These are phyloP conservation scores for Bombus waltoni DNA, from an alignment of 1,140 invertebrate species.

Conservation along the genomic window DNA sequence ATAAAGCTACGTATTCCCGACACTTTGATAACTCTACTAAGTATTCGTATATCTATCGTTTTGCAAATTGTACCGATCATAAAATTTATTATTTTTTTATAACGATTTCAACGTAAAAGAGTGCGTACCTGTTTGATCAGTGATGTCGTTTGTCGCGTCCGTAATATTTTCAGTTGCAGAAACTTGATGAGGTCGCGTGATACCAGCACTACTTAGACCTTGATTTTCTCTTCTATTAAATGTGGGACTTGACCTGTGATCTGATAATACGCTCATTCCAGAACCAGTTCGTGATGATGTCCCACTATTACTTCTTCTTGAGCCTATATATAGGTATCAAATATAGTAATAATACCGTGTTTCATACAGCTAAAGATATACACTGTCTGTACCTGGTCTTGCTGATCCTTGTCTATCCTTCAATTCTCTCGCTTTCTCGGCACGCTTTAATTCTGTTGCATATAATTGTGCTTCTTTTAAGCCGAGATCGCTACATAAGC, in stretches of 20 bases:
- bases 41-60: neutral
- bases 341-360: slow-evolving; percentile 24
- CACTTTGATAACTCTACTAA: slow-evolving; percentile 16
- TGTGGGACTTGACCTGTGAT: slow-evolving; percentile 77
- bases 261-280: slow-evolving; percentile 83
- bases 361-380: slow-evolving; percentile 15
- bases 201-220: slow-evolving; percentile 67
- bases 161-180: slow-evolving; percentile 56
- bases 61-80: neutral
- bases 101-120: neutral
- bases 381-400: slow-evolving; percentile 81
- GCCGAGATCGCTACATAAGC: slow-evolving; percentile 92
- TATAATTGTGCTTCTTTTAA: slow-evolving; percentile 92
- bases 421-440: slow-evolving; percentile 91
- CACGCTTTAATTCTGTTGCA: slow-evolving; percentile 90
- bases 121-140: slow-evolving; percentile 54
- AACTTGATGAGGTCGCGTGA: slow-evolving; percentile 52
- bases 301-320: slow-evolving; percentile 84
- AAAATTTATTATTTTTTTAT: neutral
- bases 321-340: slow-evolving; percentile 74
- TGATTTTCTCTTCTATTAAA: slow-evolving; percentile 65
- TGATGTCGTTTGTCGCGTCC: slow-evolving; percentile 47
- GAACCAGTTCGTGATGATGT: slow-evolving; percentile 84
- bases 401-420: slow-evolving; percentile 85
- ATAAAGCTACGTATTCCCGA: slow-evolving; percentile 37